phyloP scores from a whole-genome alignment of 2,888 invertebrate species.

The Ptychoptera albimana region DNA sequence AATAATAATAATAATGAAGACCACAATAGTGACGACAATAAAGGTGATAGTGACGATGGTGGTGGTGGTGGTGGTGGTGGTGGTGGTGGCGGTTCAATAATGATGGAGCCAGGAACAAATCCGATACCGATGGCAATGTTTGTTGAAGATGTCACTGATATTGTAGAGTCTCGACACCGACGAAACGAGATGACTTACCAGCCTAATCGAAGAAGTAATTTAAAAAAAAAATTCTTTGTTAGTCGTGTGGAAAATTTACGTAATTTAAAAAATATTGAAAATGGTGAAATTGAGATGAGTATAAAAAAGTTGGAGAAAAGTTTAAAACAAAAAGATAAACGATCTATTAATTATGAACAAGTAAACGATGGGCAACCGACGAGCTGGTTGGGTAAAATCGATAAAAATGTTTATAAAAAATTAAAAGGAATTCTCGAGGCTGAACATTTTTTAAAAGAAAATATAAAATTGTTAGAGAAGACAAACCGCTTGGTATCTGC shows the following conservation, averaged over 20 bases:
- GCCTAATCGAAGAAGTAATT: neutral
- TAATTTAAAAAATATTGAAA: neutral
- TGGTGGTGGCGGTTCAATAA: constrained; percentile 15
- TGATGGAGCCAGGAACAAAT: constrained; percentile 19
- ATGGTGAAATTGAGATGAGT: constrained; percentile 2
- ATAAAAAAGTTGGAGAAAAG: constrained; percentile 3
- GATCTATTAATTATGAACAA: neutral
- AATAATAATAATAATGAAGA: neutral
- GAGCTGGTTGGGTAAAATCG: no score
- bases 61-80: constrained; percentile 9
- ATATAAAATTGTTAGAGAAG: neutral
- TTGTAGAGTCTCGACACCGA: neutral
- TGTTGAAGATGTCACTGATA: constrained; percentile 10
- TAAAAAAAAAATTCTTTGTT: neutral
- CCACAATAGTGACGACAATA: neutral
- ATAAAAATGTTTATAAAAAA: no score
- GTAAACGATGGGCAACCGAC: neutral
- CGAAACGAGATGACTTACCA: no score
- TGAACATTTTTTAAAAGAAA: neutral
- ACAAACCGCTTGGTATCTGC: neutral
- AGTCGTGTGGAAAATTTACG: neutral
- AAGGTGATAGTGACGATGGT: no score
- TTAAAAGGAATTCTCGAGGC: neutral
- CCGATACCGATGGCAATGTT: constrained; percentile 21
- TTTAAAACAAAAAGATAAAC: neutral